Percentiles rank a stretch among this genome's conserved stretches.
phyloP scores from a whole-genome alignment of 2,888 invertebrate genomes.

The Drosophila demipolita region DNA sequence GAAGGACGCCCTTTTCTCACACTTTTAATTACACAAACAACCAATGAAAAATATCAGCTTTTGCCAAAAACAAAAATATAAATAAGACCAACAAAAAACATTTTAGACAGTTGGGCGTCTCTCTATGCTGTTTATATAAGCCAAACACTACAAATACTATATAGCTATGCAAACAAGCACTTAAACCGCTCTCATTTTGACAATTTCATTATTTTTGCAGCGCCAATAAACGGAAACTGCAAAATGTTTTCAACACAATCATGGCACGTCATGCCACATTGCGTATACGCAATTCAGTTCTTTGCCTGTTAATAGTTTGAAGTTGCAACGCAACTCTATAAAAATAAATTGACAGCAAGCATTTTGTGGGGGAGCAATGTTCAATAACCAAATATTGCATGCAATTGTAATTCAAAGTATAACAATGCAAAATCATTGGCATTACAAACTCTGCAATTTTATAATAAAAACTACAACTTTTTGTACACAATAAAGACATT shows the following conservation, averaged over 20 bases:
- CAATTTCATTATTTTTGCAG: constrained; percentile 75
- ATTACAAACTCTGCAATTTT: constrained; percentile 15
- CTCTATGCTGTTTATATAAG: background rate
- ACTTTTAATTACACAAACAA: constrained; percentile 75
- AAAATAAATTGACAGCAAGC: constrained; percentile 17
- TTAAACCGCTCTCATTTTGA: constrained; percentile 77
- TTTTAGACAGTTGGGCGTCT: constrained; percentile 59
- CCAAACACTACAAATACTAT: constrained; percentile 35
- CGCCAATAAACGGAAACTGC: constrained; percentile 75
- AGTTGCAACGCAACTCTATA: constrained; percentile 39
- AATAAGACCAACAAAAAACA: constrained; percentile 2
- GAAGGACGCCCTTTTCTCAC: constrained; percentile 42
- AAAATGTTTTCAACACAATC: constrained; percentile 56
- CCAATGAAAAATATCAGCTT: constrained; percentile 50
- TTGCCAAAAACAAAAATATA: constrained; percentile 27
- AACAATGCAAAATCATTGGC: constrained; percentile 21
- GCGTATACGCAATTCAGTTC: constrained; percentile 72
- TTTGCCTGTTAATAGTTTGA: constrained; percentile 55
- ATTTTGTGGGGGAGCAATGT: background rate
- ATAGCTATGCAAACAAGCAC: constrained; percentile 79
- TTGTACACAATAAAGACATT: constrained; percentile 6
- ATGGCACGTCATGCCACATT: constrained; percentile 55
- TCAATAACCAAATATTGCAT: background rate
- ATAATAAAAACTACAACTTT: background rate
- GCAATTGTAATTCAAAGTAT: background rate